phyloP scores from a whole-genome alignment of 2,113 vertebrate genomes.

The Plotosus lineatus region DNA sequence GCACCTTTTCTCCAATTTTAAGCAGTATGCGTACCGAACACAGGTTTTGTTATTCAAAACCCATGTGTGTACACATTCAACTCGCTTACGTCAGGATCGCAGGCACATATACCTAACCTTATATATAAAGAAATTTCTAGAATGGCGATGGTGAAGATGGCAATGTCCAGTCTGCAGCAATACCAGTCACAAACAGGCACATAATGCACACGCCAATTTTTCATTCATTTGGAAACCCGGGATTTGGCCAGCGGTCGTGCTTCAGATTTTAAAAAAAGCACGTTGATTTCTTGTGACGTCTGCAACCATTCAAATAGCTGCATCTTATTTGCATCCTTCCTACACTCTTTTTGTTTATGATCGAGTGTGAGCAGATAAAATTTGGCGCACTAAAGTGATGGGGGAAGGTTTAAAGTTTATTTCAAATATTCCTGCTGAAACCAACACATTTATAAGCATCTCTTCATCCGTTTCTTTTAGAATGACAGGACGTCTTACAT shows the following conservation, averaged over 20 bases:
- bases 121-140: background rate
- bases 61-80: conserved; percentile 15
- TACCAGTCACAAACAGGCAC: background rate
- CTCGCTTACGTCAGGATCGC: conserved; percentile 18
- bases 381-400: background rate
- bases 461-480: background rate
- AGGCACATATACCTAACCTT: background rate
- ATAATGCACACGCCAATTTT: background rate
- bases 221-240: background rate
- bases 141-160: background rate
- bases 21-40: conserved; percentile 25
- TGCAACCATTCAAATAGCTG: conserved; percentile 12
- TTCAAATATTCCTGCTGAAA: background rate
- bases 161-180: background rate
- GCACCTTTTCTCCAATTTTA: conserved; percentile 26
- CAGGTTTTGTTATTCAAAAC: conserved; percentile 55
- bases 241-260: background rate
- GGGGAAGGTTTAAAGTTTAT: too few relatives aligned
- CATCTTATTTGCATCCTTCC: conserved; percentile 25
- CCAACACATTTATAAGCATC: background rate
- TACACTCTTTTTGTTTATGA: background rate
- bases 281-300: background rate
- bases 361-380: background rate
- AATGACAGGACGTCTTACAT: background rate
- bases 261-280: background rate